A percentile compares a stretch with the other conserved stretches of the same genome.
These are phyloP conservation scores for Chloropsis cyanopogon DNA, from an alignment of 2,113 vertebrate species.

Conservation along the genomic window DNA sequence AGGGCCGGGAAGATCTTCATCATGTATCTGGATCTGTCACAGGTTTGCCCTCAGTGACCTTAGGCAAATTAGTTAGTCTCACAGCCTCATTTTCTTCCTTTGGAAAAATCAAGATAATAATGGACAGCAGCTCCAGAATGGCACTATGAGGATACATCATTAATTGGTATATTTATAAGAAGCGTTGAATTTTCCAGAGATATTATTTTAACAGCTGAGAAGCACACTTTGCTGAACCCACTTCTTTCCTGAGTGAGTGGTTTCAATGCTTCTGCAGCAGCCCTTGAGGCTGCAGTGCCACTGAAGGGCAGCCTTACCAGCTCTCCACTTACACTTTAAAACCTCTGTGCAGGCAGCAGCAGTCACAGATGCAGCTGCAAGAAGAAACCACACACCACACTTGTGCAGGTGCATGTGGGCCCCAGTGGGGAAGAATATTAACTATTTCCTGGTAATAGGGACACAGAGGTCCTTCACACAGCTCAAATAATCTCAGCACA, in stretches of 20 bases:
- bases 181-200: not conserved
- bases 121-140: not conserved
- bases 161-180: not conserved
- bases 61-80: not conserved
- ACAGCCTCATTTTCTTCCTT: not conserved
- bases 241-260: not conserved
- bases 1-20: not conserved
- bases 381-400: conserved; percentile 79
- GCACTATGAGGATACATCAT: not conserved
- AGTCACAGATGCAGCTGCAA: conserved; percentile 77
- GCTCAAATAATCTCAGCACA: not conserved
- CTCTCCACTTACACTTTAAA: conserved; percentile 65
- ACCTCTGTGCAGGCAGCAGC: conserved; percentile 44
- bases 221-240: not conserved
- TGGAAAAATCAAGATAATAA: not conserved
- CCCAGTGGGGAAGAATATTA: conserved; percentile 71
- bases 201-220: not conserved
- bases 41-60: not conserved
- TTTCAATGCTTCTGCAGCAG: conserved; percentile 42
- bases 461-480: not conserved
- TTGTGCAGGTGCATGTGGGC: conserved; percentile 77
- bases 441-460: conserved; percentile 74
- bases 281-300: conserved; percentile 22
- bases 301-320: conserved; percentile 42
- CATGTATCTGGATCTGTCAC: not conserved